Evolutionary conservation across 2,888 invertebrate genomes (phyloP).

Genomic region (Andrena flavipes): DNA sequence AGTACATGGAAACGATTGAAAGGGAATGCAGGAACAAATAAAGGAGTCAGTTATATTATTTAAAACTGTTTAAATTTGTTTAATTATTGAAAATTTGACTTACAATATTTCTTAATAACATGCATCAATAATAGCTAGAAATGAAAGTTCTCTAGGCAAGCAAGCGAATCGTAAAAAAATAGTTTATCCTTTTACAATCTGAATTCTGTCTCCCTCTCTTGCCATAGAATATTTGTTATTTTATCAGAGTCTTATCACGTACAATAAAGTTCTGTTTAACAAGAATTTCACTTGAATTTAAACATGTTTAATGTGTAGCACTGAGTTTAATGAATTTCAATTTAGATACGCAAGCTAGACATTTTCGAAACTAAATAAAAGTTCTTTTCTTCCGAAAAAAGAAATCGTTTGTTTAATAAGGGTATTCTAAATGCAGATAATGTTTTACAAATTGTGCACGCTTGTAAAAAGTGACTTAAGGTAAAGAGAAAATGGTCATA

Average conservation of each 20-base stretch:
- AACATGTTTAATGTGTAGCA: constrained; percentile 4
- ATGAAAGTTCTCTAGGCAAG: background rate
- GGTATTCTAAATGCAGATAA: background rate
- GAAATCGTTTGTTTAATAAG: background rate
- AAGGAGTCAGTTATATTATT: background rate
- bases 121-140: background rate
- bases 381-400: background rate
- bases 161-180: background rate
- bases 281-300: constrained; percentile 16
- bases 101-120: constrained; percentile 6
- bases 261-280: constrained; percentile 12
- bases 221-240: constrained; percentile 42
- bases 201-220: constrained; percentile 14
- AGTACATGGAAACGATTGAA: too few relatives aligned
- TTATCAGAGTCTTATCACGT: background rate
- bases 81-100: constrained; percentile 2
- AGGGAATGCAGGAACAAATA: background rate
- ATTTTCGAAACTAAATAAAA: background rate
- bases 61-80: background rate
- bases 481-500: background rate
- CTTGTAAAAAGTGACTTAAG: background rate
- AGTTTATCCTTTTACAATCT: constrained; percentile 28
- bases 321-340: constrained; percentile 5
- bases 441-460: constrained; percentile 16
- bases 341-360: background rate